These are phyloP conservation scores for Pristionchus arcanus DNA, from an alignment of 2,888 invertebrate genomes.

Conservation along the genomic window DNA sequence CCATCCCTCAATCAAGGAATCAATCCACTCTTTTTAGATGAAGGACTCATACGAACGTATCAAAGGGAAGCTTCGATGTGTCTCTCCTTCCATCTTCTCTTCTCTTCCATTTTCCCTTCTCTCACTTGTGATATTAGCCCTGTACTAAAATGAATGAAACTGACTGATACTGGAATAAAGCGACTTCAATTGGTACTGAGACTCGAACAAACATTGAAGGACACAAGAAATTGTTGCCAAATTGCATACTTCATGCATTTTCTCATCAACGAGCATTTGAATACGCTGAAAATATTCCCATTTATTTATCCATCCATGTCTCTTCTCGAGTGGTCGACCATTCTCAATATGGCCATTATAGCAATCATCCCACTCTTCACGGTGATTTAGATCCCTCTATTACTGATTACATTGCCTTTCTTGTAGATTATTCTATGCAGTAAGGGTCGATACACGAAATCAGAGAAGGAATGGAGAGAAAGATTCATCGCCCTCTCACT, in stretches of 20 bases:
- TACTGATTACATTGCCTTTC: background rate
- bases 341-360: background rate
- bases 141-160: background rate
- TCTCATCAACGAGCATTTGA: background rate
- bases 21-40: background rate
- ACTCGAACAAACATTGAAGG: too few species aligned
- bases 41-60: conserved; percentile 8
- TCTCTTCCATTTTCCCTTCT: background rate
- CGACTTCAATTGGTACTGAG: background rate
- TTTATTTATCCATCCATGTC: background rate
- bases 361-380: background rate
- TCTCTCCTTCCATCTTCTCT: background rate
- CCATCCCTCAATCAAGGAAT: background rate
- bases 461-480: background rate
- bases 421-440: background rate
- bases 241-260: too few species aligned
- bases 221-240: too few species aligned
- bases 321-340: background rate
- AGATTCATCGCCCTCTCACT: background rate
- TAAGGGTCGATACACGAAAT: background rate
- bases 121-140: background rate
- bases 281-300: background rate
- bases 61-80: background rate
- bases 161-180: background rate
- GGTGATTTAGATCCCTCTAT: background rate